Evolutionary conservation across 2,797 vertebrate species (phyloP), one percentile per base, ranked within the genome.

Genomic region (Coreius guichenoti): DNA sequence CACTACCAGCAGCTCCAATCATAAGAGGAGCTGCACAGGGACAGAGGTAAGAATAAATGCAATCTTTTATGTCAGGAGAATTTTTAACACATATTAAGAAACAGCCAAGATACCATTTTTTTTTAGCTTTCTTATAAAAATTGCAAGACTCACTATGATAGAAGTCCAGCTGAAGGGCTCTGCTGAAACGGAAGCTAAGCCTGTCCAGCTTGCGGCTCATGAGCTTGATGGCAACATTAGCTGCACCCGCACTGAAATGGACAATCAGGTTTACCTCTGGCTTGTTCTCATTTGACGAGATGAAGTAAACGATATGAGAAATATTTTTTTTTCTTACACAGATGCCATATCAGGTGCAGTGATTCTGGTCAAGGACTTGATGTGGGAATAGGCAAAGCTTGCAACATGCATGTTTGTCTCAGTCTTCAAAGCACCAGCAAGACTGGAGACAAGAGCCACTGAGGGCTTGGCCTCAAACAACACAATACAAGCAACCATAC

Each of bases 281-380:
- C n/a, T 93, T 94, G 47, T 92, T n/a, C 82, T 47, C 0, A 72
- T 87, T 90, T 33, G 1, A 5, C 14, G 6, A 6, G 5, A 8
- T n/a, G n/a, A 7, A 67, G 0, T 17, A 19, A 67, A 58, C 0
- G 68, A 43, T 61, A 51, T 3, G 0, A 16, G 2, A 7, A n/a
- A n/a, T n/a, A n/a, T n/a, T n/a, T n/a, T n/a, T n/a, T n/a, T 21
- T 88, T 79, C 96, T 96, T 97, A 98, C 97, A 95, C 68, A 45
- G 89, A 79, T 76, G 92, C 91, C 16, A 92, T 87, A 88, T 97
- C 96, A 58, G 97, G 97, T 31, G 92, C 83, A 49, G 94, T 94
- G 90, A 90, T 96, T 90, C 90, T 96, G 5, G 95, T 93, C 90
- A 97, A 89, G 75, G 94, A 91, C 85, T 96, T 96, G 88, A 98